Evolutionary conservation across 2,113 vertebrate genomes (phyloP), one percentile per base, ranked within the genome.

Genomic region (Cyprinodon tularosa): DNA sequence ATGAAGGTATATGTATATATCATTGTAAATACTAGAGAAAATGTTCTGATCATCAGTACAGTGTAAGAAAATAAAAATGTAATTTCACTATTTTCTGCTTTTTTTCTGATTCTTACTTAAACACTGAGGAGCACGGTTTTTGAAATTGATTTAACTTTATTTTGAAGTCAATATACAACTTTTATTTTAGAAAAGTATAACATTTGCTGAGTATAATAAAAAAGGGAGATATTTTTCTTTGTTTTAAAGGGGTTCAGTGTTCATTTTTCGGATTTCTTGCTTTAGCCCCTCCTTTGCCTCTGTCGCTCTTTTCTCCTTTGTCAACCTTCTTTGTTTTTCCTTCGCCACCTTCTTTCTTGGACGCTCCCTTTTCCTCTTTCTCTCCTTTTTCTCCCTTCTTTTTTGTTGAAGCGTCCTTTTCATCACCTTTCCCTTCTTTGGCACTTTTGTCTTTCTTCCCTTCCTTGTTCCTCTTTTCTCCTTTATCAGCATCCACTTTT

Each of bases 401-500:
- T 87, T 84, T 93, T 93, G 81, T 92, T 93, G 4, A 73, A 85
- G 2, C 84, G 89, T 22, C 65, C 87, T 83, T 85, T 90, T 0
- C 29, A 29, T 78, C 85, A 61, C 83, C 87, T 71, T 84, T 89
- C 17, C 66, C 75, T 10, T 53, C 83, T 13, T 80, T 89, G 0
- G 69, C 82, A 3, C 69, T 81, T 60, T 69, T 85, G 5, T 74
- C 86, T 8, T 59, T 29, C 72, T 89, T 93, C 1, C 17, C 76
- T 79, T 92, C 89, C 60, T 94, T 93, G 14, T 71, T 74, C 47
- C 92, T 93, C 78, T 94, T 94, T 4, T 90, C 89, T 39, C 69
- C 87, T 81, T 94, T 94, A 3, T 93, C 88, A 0, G 7, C 85
- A 1, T 94, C 94, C 83, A 95, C 91, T 72, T 95, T 95, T 7